A percentile compares a stretch with the other conserved stretches of the same genome.
Evolutionary conservation across 1,140 invertebrate genomes (phyloP).

Genomic region (Magallana ariakensis): DNA sequence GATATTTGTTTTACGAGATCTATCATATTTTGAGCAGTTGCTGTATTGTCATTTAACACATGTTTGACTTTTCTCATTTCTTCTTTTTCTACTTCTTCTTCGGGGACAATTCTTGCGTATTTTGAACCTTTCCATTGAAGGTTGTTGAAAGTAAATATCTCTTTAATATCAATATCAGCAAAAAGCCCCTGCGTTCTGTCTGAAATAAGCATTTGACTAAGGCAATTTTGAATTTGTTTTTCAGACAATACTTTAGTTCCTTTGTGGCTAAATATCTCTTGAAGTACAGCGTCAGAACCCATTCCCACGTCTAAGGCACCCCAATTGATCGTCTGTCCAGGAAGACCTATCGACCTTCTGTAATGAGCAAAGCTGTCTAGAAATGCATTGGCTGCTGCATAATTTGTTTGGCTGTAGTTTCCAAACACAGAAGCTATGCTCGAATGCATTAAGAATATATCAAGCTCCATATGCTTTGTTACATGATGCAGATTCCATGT

Average conservation of each 20-base stretch:
- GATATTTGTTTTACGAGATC: background rate
- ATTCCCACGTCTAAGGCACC: too few species aligned
- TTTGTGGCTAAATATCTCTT: background rate
- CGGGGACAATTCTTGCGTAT: background rate
- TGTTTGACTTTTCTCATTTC: background rate
- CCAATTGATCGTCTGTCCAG: slow-evolving; percentile 45
- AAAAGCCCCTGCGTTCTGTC: background rate
- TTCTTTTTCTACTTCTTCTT: too few species aligned
- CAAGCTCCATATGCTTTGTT: slow-evolving; percentile 45
- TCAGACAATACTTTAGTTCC: background rate
- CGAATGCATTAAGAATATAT: slow-evolving; percentile 69
- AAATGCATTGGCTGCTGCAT: slow-evolving; percentile 69
- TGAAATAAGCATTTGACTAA: slow-evolving; percentile 19
- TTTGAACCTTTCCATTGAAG: background rate
- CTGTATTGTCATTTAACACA: background rate
- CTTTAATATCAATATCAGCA: background rate
- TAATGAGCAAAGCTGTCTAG: slow-evolving; percentile 65
- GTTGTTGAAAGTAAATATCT: background rate
- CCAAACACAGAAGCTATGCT: slow-evolving; percentile 66
- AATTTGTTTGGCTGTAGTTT: slow-evolving; percentile 65
- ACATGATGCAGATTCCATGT: slow-evolving; percentile 21
- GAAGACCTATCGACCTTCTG: slow-evolving; percentile 52
- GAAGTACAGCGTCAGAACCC: background rate
- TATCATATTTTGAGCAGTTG: slow-evolving; percentile 12
- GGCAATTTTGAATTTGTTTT: slow-evolving; percentile 1